These are phyloP conservation scores for Podarcis raffonei DNA, from an alignment of 2,113 vertebrate genomes.

Conservation along the genomic window DNA sequence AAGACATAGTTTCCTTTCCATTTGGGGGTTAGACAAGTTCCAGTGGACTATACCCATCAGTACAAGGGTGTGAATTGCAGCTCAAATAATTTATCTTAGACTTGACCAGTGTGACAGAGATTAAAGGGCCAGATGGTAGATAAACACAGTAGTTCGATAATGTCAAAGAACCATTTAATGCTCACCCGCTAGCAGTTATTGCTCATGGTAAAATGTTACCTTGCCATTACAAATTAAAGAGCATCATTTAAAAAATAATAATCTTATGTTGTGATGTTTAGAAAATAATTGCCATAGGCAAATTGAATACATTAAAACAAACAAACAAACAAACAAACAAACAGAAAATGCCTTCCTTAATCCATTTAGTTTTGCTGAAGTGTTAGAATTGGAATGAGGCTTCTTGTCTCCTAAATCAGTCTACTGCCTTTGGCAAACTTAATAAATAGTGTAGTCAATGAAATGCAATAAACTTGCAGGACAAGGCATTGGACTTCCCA, in stretches of 20 bases:
- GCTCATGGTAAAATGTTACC: not conserved
- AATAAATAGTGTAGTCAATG: not conserved
- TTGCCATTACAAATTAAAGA: not conserved
- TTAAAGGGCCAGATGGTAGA: not conserved
- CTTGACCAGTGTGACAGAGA: not conserved
- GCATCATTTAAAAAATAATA: not conserved
- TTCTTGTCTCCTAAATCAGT: not conserved
- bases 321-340: too few relatives aligned
- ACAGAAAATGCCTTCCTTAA: not conserved
- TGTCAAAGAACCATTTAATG: not conserved
- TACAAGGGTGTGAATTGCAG: not conserved
- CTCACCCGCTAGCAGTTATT: not conserved
- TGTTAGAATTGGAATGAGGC: not conserved
- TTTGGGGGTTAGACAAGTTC: not conserved
- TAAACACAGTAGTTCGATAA: not conserved
- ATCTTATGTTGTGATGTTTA: not conserved
- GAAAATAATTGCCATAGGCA: not conserved
- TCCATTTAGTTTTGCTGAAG: not conserved
- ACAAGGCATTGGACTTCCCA: too few relatives aligned
- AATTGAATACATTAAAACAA: not conserved
- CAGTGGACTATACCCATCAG: not conserved
- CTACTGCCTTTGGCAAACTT: not conserved
- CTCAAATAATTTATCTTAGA: not conserved
- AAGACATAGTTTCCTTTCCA: not conserved
- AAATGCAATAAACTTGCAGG: not conserved